Evolutionary conservation across 2,888 invertebrate species (phyloP).

Genomic region (Deilephila porcellus): DNA sequence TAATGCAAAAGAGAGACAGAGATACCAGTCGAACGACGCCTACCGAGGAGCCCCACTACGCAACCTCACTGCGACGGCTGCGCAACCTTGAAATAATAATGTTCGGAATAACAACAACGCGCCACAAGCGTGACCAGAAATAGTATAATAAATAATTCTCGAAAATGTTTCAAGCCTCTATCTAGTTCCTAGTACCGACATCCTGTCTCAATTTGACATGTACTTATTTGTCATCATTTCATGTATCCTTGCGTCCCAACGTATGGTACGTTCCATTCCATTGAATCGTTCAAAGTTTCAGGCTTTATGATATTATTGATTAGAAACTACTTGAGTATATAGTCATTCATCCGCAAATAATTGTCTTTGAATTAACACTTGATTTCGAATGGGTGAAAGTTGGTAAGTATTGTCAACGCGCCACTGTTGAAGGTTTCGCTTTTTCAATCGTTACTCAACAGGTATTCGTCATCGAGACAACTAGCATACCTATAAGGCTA

Average conservation of each 20-base stretch:
- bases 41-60: conserved; percentile 84
- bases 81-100: conserved; percentile 85
- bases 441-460: conserved; percentile 81
- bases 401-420: conserved; percentile 70
- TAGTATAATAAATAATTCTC: conserved; percentile 79
- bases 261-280: neutral
- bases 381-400: conserved; percentile 76
- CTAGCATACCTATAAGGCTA: conserved; percentile 31
- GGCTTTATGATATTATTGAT: neutral
- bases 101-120: conserved; percentile 84
- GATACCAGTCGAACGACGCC: conserved; percentile 79
- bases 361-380: conserved; percentile 53
- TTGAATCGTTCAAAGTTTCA: neutral
- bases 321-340: neutral
- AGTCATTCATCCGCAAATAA: conserved; percentile 25
- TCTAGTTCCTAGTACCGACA: conserved; percentile 62
- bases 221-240: conserved; percentile 24
- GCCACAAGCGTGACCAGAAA: conserved; percentile 84
- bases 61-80: conserved; percentile 83
- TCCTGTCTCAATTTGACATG: conserved; percentile 58
- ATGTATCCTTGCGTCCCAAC: neutral
- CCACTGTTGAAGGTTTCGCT: conserved; percentile 78
- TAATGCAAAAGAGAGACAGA: conserved; percentile 80
- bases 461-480: conserved; percentile 72
- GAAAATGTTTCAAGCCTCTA: conserved; percentile 69